Base-by-base conservation (phyloP, 1,140 invertebrate species). In the Drosophila funebris region DNA sequence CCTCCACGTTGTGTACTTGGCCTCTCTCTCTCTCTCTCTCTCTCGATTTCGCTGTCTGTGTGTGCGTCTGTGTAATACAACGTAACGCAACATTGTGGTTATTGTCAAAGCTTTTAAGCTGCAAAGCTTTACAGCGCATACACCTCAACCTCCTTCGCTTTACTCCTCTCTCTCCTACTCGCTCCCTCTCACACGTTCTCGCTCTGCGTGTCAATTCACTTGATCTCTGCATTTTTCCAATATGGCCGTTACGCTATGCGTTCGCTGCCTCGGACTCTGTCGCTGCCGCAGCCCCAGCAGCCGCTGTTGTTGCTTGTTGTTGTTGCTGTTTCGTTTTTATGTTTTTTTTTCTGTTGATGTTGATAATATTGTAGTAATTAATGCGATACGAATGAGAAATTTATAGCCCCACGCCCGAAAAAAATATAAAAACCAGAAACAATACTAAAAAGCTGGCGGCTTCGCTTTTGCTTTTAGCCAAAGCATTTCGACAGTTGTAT, bases 341-440 rank as follows among this genome's bases (percentile, higher is more conserved):
- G 18, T 54, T 22, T 57, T 60, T 72, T 58, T 67, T 53, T 60
- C 64, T 73, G 63, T 61, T 46, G 71, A 57, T 69, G 62, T 53
- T 87, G 82, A 87, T 87, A 87, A 87, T 88, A 82, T 87, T 82
- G 83, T 82, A 78, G 82, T 87, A 87, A 87, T 87, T 88, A 87
- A 87, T 87, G 82, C 82, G 82, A 87, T 87, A 88, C 82, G 82
- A 82, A 87, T 87, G 78, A 82, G 82, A 87, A 87, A 87, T 87
- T 87, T 87, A 87, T 87, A 57, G 82, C 83, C 82, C 82, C 82
- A 87, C 82, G 82, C 82, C 82, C 82, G 67, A 73, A 69, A 56
- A 67, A 46, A 37, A 50, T 2, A 14, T 9, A 36, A 36, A 36
- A 36, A 36, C 33, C 60, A 37, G 33, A 37, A 39, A 37, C 8